Evolutionary conservation across 1,140 invertebrate species (phyloP).

Genomic region (Diabrotica virgifera): DNA sequence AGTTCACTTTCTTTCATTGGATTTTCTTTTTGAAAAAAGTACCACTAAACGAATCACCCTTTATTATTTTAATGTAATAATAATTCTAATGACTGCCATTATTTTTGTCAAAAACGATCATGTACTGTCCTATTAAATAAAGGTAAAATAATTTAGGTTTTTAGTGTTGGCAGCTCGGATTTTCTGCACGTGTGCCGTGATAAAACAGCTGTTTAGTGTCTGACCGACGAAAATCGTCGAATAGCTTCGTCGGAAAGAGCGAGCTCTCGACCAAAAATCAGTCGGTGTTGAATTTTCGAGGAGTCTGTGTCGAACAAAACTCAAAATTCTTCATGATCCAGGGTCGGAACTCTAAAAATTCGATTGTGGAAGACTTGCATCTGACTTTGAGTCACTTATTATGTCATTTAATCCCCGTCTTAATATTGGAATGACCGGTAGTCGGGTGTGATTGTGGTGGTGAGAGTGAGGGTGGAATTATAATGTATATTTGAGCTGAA

Average conservation of each 20-base stretch:
- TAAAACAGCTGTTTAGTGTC: constrained; percentile 31
- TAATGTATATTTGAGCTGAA: constrained; percentile 38
- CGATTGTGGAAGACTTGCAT: constrained; percentile 15
- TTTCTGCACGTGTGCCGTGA: constrained; percentile 9
- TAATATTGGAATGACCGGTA: constrained; percentile 27
- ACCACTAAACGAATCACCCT: too few species aligned
- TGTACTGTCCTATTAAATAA: constrained; percentile 4
- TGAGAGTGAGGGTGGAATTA: constrained; percentile 32
- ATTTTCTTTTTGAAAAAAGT: too few species aligned
- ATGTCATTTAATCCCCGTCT: constrained; percentile 27
- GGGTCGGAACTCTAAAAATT: constrained; percentile 26
- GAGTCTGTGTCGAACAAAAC: constrained; percentile 16
- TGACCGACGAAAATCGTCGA: constrained; percentile 20
- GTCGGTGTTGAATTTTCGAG: constrained; percentile 26
- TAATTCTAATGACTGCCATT: too few species aligned
- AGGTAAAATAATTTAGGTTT: constrained; percentile 14
- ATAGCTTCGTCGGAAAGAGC: constrained; percentile 16
- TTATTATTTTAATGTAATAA: too few species aligned
- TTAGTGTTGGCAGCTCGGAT: not conserved
- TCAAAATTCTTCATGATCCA: constrained; percentile 31
- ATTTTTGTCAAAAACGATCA: too few species aligned
- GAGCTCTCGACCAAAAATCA: constrained; percentile 25
- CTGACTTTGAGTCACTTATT: constrained; percentile 22
- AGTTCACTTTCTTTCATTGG: too few species aligned
- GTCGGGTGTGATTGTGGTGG: constrained; percentile 27